These are phyloP conservation scores for Chondrosia reniformis DNA, from an alignment of 37 sponge, comb jelly and placozoan genomes.

Conservation along the genomic window DNA sequence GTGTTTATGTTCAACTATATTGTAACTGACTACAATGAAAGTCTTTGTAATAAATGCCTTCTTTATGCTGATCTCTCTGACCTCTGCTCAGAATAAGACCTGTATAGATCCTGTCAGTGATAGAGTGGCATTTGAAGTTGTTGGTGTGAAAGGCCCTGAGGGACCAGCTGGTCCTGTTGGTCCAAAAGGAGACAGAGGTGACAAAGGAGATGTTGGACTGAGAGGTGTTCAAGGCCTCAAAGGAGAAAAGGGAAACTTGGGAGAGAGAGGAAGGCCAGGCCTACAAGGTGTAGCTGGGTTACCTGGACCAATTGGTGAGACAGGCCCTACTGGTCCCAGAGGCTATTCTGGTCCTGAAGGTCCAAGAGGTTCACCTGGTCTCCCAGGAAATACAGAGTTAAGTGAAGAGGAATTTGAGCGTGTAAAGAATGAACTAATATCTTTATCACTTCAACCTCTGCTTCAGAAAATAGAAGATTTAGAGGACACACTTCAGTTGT, in stretches of 20 bases:
- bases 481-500: neutral
- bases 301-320: too few species aligned
- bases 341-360: too few species aligned
- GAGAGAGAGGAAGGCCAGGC: neutral
- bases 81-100: too few species aligned
- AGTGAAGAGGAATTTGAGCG: neutral
- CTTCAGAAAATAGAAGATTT: neutral
- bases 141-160: neutral
- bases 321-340: too few species aligned
- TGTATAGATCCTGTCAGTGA: too few species aligned
- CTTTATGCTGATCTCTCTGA: too few species aligned
- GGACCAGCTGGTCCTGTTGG: neutral
- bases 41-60: too few species aligned
- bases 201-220: neutral
- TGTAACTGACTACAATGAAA: too few species aligned
- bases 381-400: too few species aligned
- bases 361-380: neutral
- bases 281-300: neutral
- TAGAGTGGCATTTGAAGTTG: too few species aligned
- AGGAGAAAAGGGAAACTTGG: conserved; percentile 13
- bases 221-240: neutral
- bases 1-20: too few species aligned
- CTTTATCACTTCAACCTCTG: neutral
- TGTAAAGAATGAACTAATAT: neutral
- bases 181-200: neutral